These are phyloP conservation scores for Sebastes umbrosus DNA, from an alignment of 2,797 vertebrate genomes.

Conservation along the genomic window DNA sequence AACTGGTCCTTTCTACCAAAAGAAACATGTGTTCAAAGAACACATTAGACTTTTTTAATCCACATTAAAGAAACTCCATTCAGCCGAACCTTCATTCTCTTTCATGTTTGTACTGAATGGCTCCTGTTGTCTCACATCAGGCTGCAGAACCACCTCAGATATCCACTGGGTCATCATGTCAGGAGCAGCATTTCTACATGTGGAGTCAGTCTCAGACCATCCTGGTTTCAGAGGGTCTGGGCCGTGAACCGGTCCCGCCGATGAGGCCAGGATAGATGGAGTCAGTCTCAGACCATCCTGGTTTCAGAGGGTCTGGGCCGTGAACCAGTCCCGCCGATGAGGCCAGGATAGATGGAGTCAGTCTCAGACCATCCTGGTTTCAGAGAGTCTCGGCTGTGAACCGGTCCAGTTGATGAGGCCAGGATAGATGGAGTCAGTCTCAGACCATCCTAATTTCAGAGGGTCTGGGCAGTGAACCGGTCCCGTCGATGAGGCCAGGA, in stretches of 20 bases:
- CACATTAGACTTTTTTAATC: conserved; percentile 44
- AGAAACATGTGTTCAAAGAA: conserved; percentile 56
- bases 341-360: conserved; percentile 58
- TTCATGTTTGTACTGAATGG: conserved; percentile 21
- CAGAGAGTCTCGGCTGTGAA: too few species aligned
- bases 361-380: too few species aligned
- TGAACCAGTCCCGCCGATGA: conserved; percentile 57
- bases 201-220: too few species aligned
- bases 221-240: conserved; percentile 28
- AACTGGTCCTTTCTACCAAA: conserved; percentile 43
- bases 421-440: too few species aligned
- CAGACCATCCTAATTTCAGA: too few species aligned
- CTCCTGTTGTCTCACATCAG: conserved; percentile 25
- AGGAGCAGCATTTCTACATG: too few species aligned
- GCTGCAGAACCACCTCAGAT: conserved; percentile 23
- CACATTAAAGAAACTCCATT: conserved; percentile 38
- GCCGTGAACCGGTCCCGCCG: conserved; percentile 49
- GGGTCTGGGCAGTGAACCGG: conserved; percentile 21
- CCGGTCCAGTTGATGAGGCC: too few species aligned
- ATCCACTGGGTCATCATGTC: background rate
- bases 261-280: too few species aligned
- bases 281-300: background rate
- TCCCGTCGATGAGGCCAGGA: conserved; percentile 29
- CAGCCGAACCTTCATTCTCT: conserved; percentile 15
- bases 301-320: conserved; percentile 23